Evolutionary conservation across 2,113 vertebrate species (phyloP), one percentile per base, ranked within the genome.

Genomic region (Chaenogobius annularis): DNA sequence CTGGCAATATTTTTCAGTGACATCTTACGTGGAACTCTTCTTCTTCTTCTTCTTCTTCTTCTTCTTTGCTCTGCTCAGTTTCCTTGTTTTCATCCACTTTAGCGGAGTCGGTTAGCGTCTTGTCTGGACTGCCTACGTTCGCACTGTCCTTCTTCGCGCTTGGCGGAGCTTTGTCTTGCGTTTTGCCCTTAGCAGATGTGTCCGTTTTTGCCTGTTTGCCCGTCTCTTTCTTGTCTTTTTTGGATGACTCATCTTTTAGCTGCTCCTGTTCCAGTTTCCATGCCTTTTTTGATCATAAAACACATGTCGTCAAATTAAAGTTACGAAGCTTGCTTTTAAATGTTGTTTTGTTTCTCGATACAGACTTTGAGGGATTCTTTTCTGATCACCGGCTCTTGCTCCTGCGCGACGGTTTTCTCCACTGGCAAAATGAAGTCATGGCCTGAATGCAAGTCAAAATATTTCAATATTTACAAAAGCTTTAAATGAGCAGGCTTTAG

Each of bases 291-390:
- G 20, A 43, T 31, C 48, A 58, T 23, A 19, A 7, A 3, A 20
- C 1, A 64, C 12, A 40, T 20, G 19, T 12, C 63, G 35, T 63
- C 9, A 37, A 63, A 35, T 63, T 19, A n/a, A 40, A 40, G 37
- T 40, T 40, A 40, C 37, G 8, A 1, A 40, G 37, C 8, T n/a
- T n/a, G 37, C 37, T 40, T 40, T 40, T 40, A 40, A 40, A 40
- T 40, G 37, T 40, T 0, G 37, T 40, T n/a, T 0, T 40, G n/a
- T 43, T n/a, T 3, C 35, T 40, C 10, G 58, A 35, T 61, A 79
- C 89, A 82, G 13, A 94, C 93, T 84, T 93, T 94, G 2, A 93
- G 84, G 3, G 93, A 94, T 4, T 84, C 89, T 61, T 91, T 87
- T 68, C 88, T 81, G 74, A 92, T 71, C 48, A 87, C 68, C 0